Evolutionary conservation across 2,888 invertebrate genomes (phyloP).

Genomic region (Mimachlamys varia): DNA sequence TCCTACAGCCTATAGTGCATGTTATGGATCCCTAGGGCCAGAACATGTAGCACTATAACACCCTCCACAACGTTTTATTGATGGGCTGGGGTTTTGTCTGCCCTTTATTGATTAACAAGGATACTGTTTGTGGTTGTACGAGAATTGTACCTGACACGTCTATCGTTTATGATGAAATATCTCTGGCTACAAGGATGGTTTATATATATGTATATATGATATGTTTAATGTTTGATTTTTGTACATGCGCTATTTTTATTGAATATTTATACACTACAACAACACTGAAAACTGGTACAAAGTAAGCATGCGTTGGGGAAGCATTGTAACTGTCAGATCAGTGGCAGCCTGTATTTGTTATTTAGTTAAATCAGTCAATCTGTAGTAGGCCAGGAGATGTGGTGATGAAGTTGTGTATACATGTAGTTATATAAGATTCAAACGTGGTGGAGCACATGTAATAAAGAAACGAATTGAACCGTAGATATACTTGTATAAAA

Average conservation of each 20-base stretch:
- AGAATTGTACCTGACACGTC: too few relatives aligned
- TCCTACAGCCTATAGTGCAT: neutral
- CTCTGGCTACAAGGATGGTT: too few relatives aligned
- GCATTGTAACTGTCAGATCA: neutral
- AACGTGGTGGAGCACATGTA: neutral
- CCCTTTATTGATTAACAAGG: neutral
- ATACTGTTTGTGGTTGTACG: too few relatives aligned
- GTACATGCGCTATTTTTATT: too few relatives aligned
- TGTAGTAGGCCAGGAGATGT: neutral
- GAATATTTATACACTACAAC: too few relatives aligned
- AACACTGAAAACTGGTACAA: too few relatives aligned
- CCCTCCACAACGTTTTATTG: neutral
- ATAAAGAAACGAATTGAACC: too few relatives aligned
- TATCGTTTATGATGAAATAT: too few relatives aligned
- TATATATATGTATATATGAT: too few relatives aligned
- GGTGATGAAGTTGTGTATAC: neutral
- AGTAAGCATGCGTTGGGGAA: neutral
- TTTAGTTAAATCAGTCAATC: neutral
- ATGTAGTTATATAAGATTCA: neutral
- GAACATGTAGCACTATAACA: neutral
- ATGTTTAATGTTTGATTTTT: too few relatives aligned
- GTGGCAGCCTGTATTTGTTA: neutral
- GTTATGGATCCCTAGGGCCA: neutral
- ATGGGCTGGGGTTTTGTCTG: neutral
- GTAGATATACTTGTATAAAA: too few relatives aligned